These are phyloP conservation scores for Gymnorhina tibicen DNA, from an alignment of 2,113 vertebrate genomes.

Conservation along the genomic window DNA sequence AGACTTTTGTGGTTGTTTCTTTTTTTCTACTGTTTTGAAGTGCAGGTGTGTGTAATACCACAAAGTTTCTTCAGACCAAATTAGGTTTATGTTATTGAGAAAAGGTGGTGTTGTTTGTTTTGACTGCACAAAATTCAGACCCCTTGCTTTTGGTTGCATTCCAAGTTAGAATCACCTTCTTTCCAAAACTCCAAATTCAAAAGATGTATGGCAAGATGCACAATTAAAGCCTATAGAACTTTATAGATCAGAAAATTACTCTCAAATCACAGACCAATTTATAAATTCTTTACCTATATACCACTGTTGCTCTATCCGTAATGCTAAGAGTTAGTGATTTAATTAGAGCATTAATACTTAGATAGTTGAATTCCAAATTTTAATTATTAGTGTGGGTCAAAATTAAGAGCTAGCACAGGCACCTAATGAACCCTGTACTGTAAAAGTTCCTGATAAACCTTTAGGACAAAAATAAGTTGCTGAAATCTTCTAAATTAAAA, in stretches of 20 bases:
- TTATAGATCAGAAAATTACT: not conserved
- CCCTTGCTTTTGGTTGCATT: not conserved
- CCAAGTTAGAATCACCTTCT: not conserved
- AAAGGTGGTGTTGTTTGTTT: not conserved
- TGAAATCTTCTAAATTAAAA: not conserved
- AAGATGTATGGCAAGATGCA: not conserved
- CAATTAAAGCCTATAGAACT: not conserved
- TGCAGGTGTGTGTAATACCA: not conserved
- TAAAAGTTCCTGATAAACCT: not conserved
- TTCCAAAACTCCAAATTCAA: not conserved
- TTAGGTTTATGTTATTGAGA: not conserved
- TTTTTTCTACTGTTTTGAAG: not conserved
- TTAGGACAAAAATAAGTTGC: not conserved
- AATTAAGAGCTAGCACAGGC: not conserved
- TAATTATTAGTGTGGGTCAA: not conserved
- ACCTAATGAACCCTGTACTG: not conserved
- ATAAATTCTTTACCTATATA: not conserved
- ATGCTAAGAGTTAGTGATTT: not conserved
- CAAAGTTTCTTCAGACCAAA: not conserved
- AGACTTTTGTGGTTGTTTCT: not conserved
- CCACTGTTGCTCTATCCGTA: not conserved
- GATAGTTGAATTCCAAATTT: not conserved
- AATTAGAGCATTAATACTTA: not conserved
- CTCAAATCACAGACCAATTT: not conserved
- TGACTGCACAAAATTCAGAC: not conserved